These are phyloP conservation scores for Penelope pileata DNA, from an alignment of 2,113 vertebrate genomes.

Conservation along the genomic window DNA sequence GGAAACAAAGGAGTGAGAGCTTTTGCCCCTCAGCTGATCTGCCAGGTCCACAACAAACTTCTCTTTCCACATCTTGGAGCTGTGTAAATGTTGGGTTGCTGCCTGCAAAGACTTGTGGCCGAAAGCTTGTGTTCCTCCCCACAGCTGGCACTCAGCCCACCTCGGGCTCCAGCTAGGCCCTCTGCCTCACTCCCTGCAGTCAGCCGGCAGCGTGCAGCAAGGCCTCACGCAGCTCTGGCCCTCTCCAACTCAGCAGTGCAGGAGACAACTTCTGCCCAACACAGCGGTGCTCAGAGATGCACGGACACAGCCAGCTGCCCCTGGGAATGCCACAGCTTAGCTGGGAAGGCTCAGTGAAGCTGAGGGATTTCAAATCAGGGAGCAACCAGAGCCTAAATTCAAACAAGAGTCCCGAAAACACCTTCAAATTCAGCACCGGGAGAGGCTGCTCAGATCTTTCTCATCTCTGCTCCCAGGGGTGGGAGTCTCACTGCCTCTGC, in stretches of 20 bases:
- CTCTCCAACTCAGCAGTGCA: accelerated
- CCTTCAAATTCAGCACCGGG: not conserved
- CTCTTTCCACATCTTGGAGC: not conserved
- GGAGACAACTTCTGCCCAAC: not conserved
- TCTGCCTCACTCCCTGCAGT: not conserved
- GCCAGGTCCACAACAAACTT: not conserved
- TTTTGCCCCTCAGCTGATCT: not conserved
- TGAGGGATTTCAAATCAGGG: not conserved
- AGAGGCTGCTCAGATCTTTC: not conserved
- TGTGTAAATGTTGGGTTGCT: not conserved
- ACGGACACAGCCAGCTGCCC: too few relatives aligned
- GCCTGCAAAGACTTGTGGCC: not conserved
- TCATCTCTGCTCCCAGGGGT: not conserved
- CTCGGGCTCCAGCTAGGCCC: too few relatives aligned
- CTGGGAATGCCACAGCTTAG: accelerated
- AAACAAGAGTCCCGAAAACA: not conserved
- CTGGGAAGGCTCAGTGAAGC: not conserved
- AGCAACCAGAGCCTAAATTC: not conserved
- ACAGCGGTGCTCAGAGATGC: not conserved
- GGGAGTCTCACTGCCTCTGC: not conserved
- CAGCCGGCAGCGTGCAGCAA: not conserved
- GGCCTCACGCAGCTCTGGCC: accelerated
- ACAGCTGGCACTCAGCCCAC: accelerated
- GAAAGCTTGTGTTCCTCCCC: not conserved
- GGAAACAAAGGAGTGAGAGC: accelerated